Evolutionary conservation across 2,797 vertebrate species (phyloP).

Genomic region (Masticophis lateralis): DNA sequence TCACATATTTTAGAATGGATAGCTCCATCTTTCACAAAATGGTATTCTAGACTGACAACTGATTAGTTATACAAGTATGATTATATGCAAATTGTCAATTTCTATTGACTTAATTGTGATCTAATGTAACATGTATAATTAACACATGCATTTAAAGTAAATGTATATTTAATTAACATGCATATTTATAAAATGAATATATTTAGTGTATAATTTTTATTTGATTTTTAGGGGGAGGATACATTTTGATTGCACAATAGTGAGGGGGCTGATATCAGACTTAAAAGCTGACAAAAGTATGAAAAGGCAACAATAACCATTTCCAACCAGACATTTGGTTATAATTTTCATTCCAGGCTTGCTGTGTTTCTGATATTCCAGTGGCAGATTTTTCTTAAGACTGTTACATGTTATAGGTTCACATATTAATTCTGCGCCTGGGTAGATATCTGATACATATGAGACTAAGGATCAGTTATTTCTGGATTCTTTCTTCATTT

Average conservation of each 20-base stretch:
- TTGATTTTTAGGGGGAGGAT: constrained; percentile 59
- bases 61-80: constrained; percentile 79
- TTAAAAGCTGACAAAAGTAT: constrained; percentile 61
- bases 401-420: constrained; percentile 6
- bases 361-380: constrained; percentile 53
- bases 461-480: background rate
- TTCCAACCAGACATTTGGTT: constrained; percentile 56
- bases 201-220: constrained; percentile 72
- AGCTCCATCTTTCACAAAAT: constrained; percentile 59
- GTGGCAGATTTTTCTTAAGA: constrained; percentile 46
- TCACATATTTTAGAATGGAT: constrained; percentile 21
- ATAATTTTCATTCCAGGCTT: constrained; percentile 57
- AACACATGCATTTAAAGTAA: constrained; percentile 82
- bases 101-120: constrained; percentile 84
- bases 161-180: constrained; percentile 84
- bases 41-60: constrained; percentile 77
- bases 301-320: constrained; percentile 38
- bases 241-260: constrained; percentile 67
- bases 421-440: background rate
- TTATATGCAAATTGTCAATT: constrained; percentile 83
- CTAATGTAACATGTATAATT: constrained; percentile 82
- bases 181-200: constrained; percentile 84
- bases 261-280: constrained; percentile 64
- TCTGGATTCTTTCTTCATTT: background rate
- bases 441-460: background rate